phyloP scores from a whole-genome alignment of 2,797 vertebrate genomes.

The Pipistrellus kuhlii region DNA sequence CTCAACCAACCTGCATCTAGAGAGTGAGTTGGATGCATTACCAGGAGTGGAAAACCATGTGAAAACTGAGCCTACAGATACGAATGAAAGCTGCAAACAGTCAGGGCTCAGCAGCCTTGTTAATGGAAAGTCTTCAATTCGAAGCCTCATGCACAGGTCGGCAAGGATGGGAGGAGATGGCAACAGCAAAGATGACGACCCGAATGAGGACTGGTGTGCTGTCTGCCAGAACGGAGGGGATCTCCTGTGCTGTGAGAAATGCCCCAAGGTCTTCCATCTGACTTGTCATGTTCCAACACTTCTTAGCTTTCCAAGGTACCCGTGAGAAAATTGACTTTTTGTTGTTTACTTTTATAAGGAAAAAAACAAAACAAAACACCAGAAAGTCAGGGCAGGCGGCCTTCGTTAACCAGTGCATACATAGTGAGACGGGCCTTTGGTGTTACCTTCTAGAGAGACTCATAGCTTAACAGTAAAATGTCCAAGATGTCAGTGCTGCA shows the following conservation, averaged over 20 bases:
- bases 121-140: slow-evolving; percentile 91
- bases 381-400: background rate
- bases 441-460: background rate
- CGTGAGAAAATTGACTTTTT: background rate
- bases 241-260: slow-evolving; percentile 97
- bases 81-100: slow-evolving; percentile 90
- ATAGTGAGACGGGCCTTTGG: background rate
- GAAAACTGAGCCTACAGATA: slow-evolving; percentile 92
- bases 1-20: slow-evolving; percentile 90
- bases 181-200: slow-evolving; percentile 95
- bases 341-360: slow-evolving; percentile 34
- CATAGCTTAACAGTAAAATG: background rate
- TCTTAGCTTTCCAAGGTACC: slow-evolving; percentile 93
- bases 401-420: background rate
- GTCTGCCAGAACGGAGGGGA: slow-evolving; percentile 99
- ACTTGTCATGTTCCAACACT: slow-evolving; percentile 98
- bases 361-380: background rate
- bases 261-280: slow-evolving; percentile 99
- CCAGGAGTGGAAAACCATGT: slow-evolving; percentile 92
- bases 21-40: slow-evolving; percentile 89
- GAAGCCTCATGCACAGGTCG: slow-evolving; percentile 87
- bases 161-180: slow-evolving; percentile 85
- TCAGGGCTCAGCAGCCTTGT: slow-evolving; percentile 87
- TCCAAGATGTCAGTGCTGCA: background rate
- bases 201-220: slow-evolving; percentile 99